Base-by-base conservation (phyloP, 30 jellyfish, hydroid and myxozoan species). In the Calvadosia cruxmelitensis region DNA sequence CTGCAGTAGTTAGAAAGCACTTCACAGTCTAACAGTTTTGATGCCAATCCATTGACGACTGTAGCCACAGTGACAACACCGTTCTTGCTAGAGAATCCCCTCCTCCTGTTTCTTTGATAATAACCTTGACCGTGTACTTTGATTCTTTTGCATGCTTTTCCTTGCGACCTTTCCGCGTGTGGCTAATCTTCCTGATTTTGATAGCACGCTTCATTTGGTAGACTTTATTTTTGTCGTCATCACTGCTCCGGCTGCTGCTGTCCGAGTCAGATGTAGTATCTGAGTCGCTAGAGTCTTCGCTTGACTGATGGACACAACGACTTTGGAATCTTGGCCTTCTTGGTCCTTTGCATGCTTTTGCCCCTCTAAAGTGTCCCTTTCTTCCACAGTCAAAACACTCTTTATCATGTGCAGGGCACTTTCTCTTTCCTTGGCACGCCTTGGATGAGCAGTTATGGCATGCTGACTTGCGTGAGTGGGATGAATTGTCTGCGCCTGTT, bases 131-230 rank as follows among this genome's bases (percentile, higher is more conserved):
- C 49, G 63, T 76, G 36, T 53, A 72, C 15, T 50, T 61, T 64
- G 84, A 34, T 33, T 62, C 64, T 28, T 0, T 69, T 62, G 82
- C n/a, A n/a, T n/a, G n/a, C n/a, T n/a, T n/a, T n/a, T n/a, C n/a
- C n/a, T n/a, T n/a, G n/a, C n/a, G n/a, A n/a, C n/a, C n/a, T n/a
- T n/a, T n/a, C n/a, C n/a, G n/a, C n/a, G n/a, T n/a, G n/a, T n/a
- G n/a, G n/a, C n/a, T n/a, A n/a, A n/a, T n/a, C n/a, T n/a, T n/a
- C n/a, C n/a, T n/a, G n/a, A n/a, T n/a, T n/a, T n/a, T n/a, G n/a
- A n/a, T n/a, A n/a, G n/a, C n/a, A n/a, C n/a, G n/a, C n/a, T n/a
- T n/a, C n/a, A n/a, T n/a, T n/a, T n/a, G n/a, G n/a, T n/a, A n/a
- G n/a, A n/a, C n/a, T n/a, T n/a, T n/a, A n/a, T n/a, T n/a, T n/a